Base-by-base conservation (phyloP, 1,140 invertebrate genomes). In the Diachasma alloeum region DNA sequence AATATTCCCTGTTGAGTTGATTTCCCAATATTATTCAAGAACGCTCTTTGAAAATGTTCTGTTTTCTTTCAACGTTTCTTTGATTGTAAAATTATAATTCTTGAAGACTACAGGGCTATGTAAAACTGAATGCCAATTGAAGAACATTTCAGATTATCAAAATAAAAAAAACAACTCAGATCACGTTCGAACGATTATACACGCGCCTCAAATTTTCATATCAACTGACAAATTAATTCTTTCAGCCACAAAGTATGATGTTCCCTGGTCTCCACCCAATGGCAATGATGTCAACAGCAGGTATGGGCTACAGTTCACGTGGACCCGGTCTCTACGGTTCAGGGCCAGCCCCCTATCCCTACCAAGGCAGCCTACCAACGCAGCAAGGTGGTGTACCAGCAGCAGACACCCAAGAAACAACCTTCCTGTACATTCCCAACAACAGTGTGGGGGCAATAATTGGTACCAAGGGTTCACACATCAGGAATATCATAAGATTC, bases 381-480 rank as follows among this genome's bases (percentile, higher is more conserved):
- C 91, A 87, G 59, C 88, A 90, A 71, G 87, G 86, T 68, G 70
- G 68, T 68, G 90, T 89, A 10, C 83, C 87, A 4, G 87, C 91
- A 2, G 90, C 90, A 15, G 92, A 93, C 72, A 88, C 91, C 26
- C 92, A 96, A 91, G 97, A 98, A 90, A 97, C 96, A 4, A 96
- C 96, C 10, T 97, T 94, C 87, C 91, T 99, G 72, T 99, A 98
- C 91, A 98, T 99, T 90, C 98, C 98, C 36, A 98, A 98, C 86
- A 97, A 96, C 85, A 96, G 97, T 69, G 97, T 99, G 19, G 98
- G 98, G 56, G 97, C 97, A 66, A 97, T 99, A 59, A 99, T 99
- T 83, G 98, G 98, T 72, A 98, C 97, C 13, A 99, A 97, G 85
- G 98, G 98, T 31, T 96, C 96, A 1, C 96, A 99, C 87, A 99